Percentiles rank a stretch among this genome's conserved stretches.
Conservation (phyloP, 2,888 invertebrate genomes). For the Anorthoa munda region DNA sequence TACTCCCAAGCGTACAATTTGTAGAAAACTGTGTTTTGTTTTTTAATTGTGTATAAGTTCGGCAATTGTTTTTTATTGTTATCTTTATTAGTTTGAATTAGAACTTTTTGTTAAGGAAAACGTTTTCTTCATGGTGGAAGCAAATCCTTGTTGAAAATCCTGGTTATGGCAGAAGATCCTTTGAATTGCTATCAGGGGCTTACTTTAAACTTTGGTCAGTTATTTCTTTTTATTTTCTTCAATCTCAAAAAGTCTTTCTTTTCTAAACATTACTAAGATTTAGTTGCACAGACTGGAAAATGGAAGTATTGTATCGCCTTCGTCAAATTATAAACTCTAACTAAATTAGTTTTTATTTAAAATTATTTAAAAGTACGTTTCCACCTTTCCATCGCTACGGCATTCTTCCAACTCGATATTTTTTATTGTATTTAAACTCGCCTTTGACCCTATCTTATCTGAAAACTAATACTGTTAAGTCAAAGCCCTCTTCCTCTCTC, state of each 20-base stretch:
- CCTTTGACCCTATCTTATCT: too few relatives aligned
- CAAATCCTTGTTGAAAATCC: conserved; percentile 2
- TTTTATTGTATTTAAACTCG: too few relatives aligned
- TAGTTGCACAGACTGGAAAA: not conserved
- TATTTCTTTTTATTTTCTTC: not conserved
- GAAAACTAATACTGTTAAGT: too few relatives aligned
- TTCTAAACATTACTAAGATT: not conserved
- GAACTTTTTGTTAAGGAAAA: conserved; percentile 28
- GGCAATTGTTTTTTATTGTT: conserved; percentile 55
- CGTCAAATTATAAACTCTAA: not conserved
- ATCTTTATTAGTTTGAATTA: conserved; percentile 53
- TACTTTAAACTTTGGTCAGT: conserved; percentile 4
- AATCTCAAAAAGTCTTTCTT: not conserved
- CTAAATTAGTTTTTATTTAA: too few relatives aligned
- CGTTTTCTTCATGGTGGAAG: conserved; percentile 9
- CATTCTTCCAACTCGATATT: too few relatives aligned
- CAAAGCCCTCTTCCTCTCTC: too few relatives aligned
- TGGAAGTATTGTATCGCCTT: not conserved
- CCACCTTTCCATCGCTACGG: too few relatives aligned
- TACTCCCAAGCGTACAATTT: conserved; percentile 34
- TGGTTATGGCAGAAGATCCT: not conserved
- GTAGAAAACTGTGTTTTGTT: conserved; percentile 32
- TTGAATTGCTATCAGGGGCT: conserved; percentile 4
- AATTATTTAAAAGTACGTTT: too few relatives aligned
- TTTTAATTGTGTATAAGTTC: conserved; percentile 54